phyloP scores from a whole-genome alignment of 2,797 vertebrate genomes.

The Anguilla obscura region DNA sequence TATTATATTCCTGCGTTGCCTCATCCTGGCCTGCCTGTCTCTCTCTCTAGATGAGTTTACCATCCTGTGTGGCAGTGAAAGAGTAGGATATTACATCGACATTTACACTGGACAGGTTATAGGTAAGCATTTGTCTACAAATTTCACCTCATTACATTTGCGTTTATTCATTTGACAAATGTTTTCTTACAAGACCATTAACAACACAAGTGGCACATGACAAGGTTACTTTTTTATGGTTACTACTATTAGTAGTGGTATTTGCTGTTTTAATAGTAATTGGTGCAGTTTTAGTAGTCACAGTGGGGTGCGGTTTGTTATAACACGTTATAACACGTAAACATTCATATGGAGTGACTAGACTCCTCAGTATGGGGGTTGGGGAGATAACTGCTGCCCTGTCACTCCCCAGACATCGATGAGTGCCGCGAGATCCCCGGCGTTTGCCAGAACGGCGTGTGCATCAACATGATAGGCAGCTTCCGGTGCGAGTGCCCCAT shows the following conservation, averaged over 20 bases:
- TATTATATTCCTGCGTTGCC: background rate
- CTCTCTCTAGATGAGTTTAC: conserved; percentile 79
- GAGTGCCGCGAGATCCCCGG: conserved; percentile 94
- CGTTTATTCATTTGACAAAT: background rate
- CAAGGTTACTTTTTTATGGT: too few species aligned
- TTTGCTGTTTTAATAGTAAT: background rate
- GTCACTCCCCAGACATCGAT: conserved; percentile 82
- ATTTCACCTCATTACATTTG: background rate
- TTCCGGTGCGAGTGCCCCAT: conserved; percentile 96
- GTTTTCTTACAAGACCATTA: too few species aligned
- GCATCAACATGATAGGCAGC: conserved; percentile 97
- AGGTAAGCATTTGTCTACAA: conserved; percentile 68
- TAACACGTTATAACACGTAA: background rate
- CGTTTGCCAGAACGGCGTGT: conserved; percentile 94
- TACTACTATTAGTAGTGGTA: too few species aligned
- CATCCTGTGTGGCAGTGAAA: conserved; percentile 86
- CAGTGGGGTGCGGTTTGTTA: background rate
- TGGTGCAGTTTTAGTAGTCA: background rate
- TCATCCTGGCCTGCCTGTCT: background rate
- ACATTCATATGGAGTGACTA: background rate
- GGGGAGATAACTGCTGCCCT: background rate
- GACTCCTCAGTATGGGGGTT: background rate
- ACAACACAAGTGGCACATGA: too few species aligned
- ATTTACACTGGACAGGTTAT: conserved; percentile 90
- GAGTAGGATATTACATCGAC: conserved; percentile 91